Conservation (phyloP, 2,888 invertebrate species). For the Agrilus mali region DNA sequence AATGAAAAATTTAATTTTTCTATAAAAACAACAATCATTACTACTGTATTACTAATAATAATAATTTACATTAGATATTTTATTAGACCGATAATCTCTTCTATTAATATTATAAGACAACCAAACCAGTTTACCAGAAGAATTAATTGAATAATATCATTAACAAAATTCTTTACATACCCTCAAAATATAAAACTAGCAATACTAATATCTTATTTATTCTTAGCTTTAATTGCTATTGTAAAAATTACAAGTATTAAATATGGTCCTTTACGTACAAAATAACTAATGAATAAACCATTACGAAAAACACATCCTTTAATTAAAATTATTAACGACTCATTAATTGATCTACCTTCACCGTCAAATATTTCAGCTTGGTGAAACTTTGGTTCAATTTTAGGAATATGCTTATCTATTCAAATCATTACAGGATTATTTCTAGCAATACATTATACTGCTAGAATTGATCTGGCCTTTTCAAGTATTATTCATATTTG, state of each 20-base stretch:
- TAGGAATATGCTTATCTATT: conserved; percentile 48
- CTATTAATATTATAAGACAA: too few species aligned
- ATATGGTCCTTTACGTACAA: conserved; percentile 38
- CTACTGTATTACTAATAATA: conserved; percentile 12
- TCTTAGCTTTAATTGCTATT: conserved; percentile 43
- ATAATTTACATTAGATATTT: conserved; percentile 18
- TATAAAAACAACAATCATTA: conserved; percentile 20
- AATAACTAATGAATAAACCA: conserved; percentile 36
- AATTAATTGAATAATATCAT: conserved; percentile 23
- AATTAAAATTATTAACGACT: conserved; percentile 45
- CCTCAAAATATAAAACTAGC: conserved; percentile 39
- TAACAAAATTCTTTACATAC: conserved; percentile 42
- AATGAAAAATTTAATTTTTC: conserved; percentile 44
- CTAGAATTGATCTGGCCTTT: conserved; percentile 51
- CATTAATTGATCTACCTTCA: conserved; percentile 46
- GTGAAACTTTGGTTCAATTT: conserved; percentile 59
- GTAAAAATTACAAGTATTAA: conserved; percentile 47
- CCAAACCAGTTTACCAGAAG: conserved; percentile 9
- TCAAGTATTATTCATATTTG: conserved; percentile 54
- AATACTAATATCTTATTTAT: conserved; percentile 45
- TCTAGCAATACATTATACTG: conserved; percentile 55
- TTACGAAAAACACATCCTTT: conserved; percentile 37
- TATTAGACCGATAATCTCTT: too few species aligned
- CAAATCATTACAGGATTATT: conserved; percentile 59
- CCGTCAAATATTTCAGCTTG: conserved; percentile 47